phyloP scores from a whole-genome alignment of 1,140 invertebrate genomes.

The Cepaea nemoralis region DNA sequence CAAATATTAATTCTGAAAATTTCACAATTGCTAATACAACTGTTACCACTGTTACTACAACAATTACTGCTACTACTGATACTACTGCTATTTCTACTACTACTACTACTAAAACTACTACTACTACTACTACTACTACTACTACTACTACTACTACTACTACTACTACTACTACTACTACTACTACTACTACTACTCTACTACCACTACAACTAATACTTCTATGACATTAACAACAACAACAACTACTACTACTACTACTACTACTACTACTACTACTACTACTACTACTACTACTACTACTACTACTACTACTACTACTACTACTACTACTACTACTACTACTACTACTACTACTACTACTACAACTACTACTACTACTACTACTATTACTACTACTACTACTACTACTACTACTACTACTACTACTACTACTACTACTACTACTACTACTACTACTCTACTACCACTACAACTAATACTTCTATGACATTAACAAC shows the following conservation, averaged over 20 bases:
- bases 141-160: slow-evolving; percentile 41
- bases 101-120: slow-evolving; percentile 22
- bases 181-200: slow-evolving; percentile 42
- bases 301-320: neutral
- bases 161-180: slow-evolving; percentile 43
- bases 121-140: slow-evolving; percentile 73
- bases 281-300: slow-evolving; percentile 15
- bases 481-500: too few relatives aligned
- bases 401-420: neutral
- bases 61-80: neutral
- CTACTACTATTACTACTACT: slow-evolving; percentile 5
- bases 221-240: neutral
- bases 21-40: neutral
- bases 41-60: neutral
- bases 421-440: slow-evolving; percentile 35
- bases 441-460: slow-evolving; percentile 36
- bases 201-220: slow-evolving; percentile 36
- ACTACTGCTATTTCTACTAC: neutral
- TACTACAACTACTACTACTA: neutral
- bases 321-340: neutral
- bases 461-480: slow-evolving; percentile 33
- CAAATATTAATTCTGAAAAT: slow-evolving; percentile 1
- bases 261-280: slow-evolving; percentile 21
- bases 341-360: neutral
- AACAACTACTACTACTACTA: slow-evolving; percentile 17